Evolutionary conservation across 2,797 vertebrate species (phyloP), one percentile per base, ranked within the genome.

Genomic region (Poecile montanus): DNA sequence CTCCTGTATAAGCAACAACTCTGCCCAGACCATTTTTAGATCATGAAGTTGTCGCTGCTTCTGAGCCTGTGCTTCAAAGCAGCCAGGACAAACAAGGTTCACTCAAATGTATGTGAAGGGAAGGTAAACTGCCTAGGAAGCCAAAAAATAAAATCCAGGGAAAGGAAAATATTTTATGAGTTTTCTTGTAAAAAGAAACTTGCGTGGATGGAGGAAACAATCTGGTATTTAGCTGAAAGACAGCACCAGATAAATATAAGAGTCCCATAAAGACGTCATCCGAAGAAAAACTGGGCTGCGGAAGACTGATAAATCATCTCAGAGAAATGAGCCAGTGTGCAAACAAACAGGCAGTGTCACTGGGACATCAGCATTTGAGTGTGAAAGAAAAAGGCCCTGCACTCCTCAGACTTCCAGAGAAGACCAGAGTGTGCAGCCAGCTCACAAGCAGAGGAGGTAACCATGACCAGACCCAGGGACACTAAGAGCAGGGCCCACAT

Each of bases 11-110:
- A 89, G 45, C 71, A 93, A 27, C 42, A 76, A 20, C 18, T 60
- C 63, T 70, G 20, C 38, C 45, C 80, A 63, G 45, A 42, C 45
- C 19, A 73, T 73, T 72, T 84, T 88, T 88, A 94, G 60, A 44
- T 82, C 19, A 67, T 32, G n/a, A 85, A 93, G 57, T 30, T 68
- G 25, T 36, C 94, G 79, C 47, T 89, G 19, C 45, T 91, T 78
- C 82, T 92, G 65, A 93, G 73, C 23, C 30, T 75, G 23, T 25
- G 66, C 76, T 92, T 95, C 91, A 93, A 94, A 96, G 85, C 71
- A 53, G 48, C 48, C 62, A 63, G 89, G 85, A 93, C 56, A 96
- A 94, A 82, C n/a, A 93, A 88, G 76, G 63, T 66, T 91, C 63
- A 67, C 70, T 79, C 56, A 91, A 82, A 73, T 3, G 8, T 47